A percentile compares a stretch with the other conserved stretches of the same genome.
Conservation (phyloP, 1,140 invertebrate species). For the Venturia canescens region DNA sequence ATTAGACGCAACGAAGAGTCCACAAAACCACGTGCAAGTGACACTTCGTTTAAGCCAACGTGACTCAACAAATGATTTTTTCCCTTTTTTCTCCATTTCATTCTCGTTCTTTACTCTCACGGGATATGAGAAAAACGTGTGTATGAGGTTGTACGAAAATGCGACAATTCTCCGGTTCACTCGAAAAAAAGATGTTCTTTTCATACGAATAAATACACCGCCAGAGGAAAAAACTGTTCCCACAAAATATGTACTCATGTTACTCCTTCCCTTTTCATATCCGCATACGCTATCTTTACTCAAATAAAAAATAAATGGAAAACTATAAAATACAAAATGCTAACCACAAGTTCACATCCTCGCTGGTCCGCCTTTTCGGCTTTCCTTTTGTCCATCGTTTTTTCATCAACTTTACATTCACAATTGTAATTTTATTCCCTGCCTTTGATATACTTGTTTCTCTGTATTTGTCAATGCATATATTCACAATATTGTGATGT, state of each 20-base stretch:
- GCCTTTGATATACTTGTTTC: too few relatives aligned
- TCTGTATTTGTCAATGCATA: too few relatives aligned
- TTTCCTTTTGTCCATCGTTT: too few relatives aligned
- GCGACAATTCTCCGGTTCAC: slow-evolving; percentile 1
- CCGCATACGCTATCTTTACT: not conserved
- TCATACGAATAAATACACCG: not conserved
- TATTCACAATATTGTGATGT: too few relatives aligned
- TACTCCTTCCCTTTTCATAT: not conserved
- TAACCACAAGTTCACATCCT: too few relatives aligned
- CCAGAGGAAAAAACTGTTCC: not conserved
- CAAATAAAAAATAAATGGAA: too few relatives aligned
- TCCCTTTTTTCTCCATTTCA: slow-evolving; percentile 28
- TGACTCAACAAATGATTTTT: slow-evolving; percentile 29
- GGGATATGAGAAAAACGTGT: not conserved
- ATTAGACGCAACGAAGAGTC: slow-evolving; percentile 37
- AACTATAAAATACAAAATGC: too few relatives aligned
- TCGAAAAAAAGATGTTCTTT: slow-evolving; percentile 19
- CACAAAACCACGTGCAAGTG: slow-evolving; percentile 52
- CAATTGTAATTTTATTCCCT: too few relatives aligned
- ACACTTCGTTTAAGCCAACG: slow-evolving; percentile 63
- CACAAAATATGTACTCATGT: not conserved
- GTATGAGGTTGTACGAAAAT: slow-evolving; percentile 16
- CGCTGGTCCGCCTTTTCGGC: too few relatives aligned
- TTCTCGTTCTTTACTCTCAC: not conserved
- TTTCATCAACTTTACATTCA: too few relatives aligned